Base-by-base conservation (phyloP, 2,797 vertebrate species). In the Cuniculus paca region DNA sequence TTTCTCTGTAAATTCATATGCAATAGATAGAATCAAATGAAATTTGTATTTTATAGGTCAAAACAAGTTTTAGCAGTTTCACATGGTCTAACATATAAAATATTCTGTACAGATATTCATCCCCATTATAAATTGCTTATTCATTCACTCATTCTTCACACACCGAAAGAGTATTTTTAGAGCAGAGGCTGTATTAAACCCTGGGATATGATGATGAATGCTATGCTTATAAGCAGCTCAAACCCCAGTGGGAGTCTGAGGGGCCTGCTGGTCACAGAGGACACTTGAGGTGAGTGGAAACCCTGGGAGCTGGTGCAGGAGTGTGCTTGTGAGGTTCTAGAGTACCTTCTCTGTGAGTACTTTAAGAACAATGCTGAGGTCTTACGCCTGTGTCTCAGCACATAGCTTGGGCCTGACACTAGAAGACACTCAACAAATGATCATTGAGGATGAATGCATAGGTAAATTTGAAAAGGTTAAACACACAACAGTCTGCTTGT, bases 21-120 rank as follows among this genome's bases (percentile, higher is more conserved):
- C 22, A 45, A 82, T 74, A 83, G 7, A 19, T 68, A 89, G 61
- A 84, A 24, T 34, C 39, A 42, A 28, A 28, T 79, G 75, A 79
- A 89, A 36, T 90, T 75, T 34, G 19, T 89, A n/a, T 75, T 78
- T 82, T 75, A 79, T 56, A 85, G 60, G 20, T 93, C 34, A 95
- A 68, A 86, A 89, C 45, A 77, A 88, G 48, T 65, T 78, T 50
- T 91, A 88, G 65, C 42, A 87, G n/a, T 87, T 96, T 91, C 20
- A 84, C 17, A 26, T 85, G 63, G 56, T 74, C 88, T 22, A 90
- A 34, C 34, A 80, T 91, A 74, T 2, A 42, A 63, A 54, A 7
- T 81, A 36, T 95, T 48, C 88, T 94, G n/a, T 77, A 45, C 24
- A 63, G 31, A 42, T 85, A 72, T 91, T 93, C 93, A 96, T 84